These are phyloP conservation scores for Lycocerus yunnanus DNA, from an alignment of 2,888 invertebrate species.

Conservation along the genomic window DNA sequence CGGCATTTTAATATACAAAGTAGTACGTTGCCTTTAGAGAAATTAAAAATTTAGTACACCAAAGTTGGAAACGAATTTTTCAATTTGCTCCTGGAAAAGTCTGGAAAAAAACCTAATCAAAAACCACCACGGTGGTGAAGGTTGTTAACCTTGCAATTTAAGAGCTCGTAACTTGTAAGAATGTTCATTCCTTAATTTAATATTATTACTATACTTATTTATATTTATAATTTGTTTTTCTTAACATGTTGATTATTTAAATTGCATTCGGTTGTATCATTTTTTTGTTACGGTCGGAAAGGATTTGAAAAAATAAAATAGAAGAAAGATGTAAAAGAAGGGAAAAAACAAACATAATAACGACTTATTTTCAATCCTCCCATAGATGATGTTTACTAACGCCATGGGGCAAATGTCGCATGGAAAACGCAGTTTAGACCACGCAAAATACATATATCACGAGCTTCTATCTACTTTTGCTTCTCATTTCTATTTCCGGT, in stretches of 20 bases:
- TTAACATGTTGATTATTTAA: not conserved
- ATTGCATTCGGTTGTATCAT: not conserved
- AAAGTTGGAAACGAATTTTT: too few species aligned
- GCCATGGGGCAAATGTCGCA: conserved; percentile 34
- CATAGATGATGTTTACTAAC: conserved; percentile 31
- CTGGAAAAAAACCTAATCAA: too few species aligned
- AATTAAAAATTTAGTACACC: too few species aligned
- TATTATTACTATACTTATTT: too few species aligned
- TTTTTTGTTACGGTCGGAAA: not conserved
- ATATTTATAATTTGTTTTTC: too few species aligned
- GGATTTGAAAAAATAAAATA: not conserved
- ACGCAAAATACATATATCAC: conserved; percentile 32
- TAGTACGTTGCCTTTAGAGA: too few species aligned
- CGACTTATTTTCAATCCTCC: conserved; percentile 26
- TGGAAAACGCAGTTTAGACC: conserved; percentile 32
- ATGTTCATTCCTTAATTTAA: too few species aligned
- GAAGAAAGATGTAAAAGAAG: not conserved
- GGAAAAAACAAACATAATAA: not conserved
- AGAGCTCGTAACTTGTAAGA: too few species aligned
- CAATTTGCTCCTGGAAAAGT: too few species aligned
- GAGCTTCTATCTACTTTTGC: conserved; percentile 11
- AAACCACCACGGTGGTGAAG: too few species aligned
- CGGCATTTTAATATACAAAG: too few species aligned
- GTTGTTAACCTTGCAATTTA: too few species aligned
- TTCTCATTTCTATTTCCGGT: conserved; percentile 24